Evolutionary conservation across 2,888 invertebrate genomes (phyloP), one percentile per base, ranked within the genome.

Genomic region (Nomada flava): DNA sequence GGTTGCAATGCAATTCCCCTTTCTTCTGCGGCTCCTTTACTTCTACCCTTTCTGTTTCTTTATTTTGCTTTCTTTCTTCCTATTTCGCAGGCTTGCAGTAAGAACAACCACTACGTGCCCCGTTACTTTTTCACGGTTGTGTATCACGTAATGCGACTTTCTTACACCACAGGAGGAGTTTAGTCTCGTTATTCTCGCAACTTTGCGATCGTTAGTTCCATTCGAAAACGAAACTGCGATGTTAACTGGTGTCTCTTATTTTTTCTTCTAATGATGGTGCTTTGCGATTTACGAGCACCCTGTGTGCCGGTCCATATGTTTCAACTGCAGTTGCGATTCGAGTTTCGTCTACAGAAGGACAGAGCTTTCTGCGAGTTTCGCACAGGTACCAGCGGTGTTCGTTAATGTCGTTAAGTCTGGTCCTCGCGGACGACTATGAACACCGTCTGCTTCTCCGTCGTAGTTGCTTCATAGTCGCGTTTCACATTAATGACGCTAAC

Each of bases 201-300:
- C 44, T 53, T 55, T 2, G 72, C 72, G 80, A 80, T 80, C 72
- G 79, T 80, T 80, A 80, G 79, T 72, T 79, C 47, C 72, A 65
- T 36, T 11, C 13, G 26, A 11, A 23, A 20, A 11, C n/a, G 47
- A 62, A 62, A 60, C 53, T 44, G 60, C n/a, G 18, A 71, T 44
- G 23, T 59, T 36, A 62, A 62, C 15, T 47, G 23, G 11, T 26
- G 29, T n/a, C 47, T n/a, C 55, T 71, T 23, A 50, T 57, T 57
- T 65, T 36, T 26, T 44, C 18, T 26, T 20, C 36, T 7, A 15
- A 71, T 23, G 23, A 53, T 60, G 60, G 65, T 71, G 60, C 65
- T 79, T 65, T 44, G 20, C 47, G 55, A 36, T 36, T 36, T 36
- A 7, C 36, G 1, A 7, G 36, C 36, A 7, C 36, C 36, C 15